A percentile compares a stretch with the other conserved stretches of the same genome.
Conservation (phyloP, 2,113 vertebrate genomes). For the Chionodraco myersi region DNA sequence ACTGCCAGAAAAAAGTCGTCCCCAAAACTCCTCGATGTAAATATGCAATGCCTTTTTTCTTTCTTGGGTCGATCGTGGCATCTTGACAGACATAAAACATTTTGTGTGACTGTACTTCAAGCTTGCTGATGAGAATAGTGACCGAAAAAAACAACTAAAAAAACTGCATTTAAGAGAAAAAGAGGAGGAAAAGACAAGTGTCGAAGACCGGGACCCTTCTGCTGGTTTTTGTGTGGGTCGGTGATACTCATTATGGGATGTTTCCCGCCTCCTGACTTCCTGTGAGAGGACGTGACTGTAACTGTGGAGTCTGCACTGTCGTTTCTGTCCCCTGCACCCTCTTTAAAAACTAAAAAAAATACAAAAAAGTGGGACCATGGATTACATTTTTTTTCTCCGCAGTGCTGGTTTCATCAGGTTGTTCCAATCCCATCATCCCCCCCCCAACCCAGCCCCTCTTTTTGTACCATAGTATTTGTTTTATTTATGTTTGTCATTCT, state of each 20-base stretch:
- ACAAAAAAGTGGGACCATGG: conserved; percentile 47
- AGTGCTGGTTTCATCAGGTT: conserved; percentile 71
- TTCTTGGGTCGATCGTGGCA: conserved; percentile 34
- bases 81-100: conserved; percentile 39
- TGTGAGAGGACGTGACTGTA: conserved; percentile 49
- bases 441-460: neutral
- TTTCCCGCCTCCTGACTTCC: conserved; percentile 19
- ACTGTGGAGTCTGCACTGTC: conserved; percentile 58
- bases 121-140: conserved; percentile 56
- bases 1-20: conserved; percentile 43
- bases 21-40: conserved; percentile 71
- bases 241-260: conserved; percentile 25
- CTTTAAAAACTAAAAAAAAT: neutral
- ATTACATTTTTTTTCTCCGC: conserved; percentile 33
- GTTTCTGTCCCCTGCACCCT: conserved; percentile 27
- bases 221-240: neutral
- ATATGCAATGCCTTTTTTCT: conserved; percentile 77
- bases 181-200: neutral
- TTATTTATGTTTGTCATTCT: conserved; percentile 76
- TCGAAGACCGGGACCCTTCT: conserved; percentile 40
- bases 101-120: conserved; percentile 58
- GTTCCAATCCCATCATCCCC: conserved; percentile 56
- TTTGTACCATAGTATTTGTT: conserved; percentile 79
- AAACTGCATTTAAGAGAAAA: conserved; percentile 44
- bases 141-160: conserved; percentile 37